Percentiles rank a stretch among this genome's conserved stretches.
These are phyloP conservation scores for Ischnus inquisitorius DNA, from an alignment of 2,888 invertebrate species.

Conservation along the genomic window DNA sequence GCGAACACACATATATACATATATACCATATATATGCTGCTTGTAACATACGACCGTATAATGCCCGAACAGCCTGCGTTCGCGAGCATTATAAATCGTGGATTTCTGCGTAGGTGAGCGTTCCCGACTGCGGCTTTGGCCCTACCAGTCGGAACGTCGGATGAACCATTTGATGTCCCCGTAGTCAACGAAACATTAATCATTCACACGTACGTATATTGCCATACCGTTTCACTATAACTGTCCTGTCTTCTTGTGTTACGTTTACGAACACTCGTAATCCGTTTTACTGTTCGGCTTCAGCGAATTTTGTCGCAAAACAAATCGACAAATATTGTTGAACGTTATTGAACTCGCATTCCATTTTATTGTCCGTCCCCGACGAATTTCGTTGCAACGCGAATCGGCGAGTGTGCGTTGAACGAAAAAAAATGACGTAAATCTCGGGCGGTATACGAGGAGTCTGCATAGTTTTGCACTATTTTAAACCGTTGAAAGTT, in stretches of 20 bases:
- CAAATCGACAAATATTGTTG: constrained; percentile 8
- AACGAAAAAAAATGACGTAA: no score
- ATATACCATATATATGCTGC: neutral
- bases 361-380: no score
- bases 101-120: constrained; percentile 77
- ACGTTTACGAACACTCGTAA: neutral
- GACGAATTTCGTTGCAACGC: no score
- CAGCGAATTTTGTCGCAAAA: neutral
- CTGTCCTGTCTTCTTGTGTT: neutral
- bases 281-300: neutral
- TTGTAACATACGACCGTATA: constrained; percentile 56
- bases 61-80: constrained; percentile 64
- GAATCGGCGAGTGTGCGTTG: no score
- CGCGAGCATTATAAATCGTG: constrained; percentile 77
- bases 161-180: constrained; percentile 50
- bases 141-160: constrained; percentile 54
- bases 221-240: neutral
- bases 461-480: constrained; percentile 4
- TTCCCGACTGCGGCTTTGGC: constrained; percentile 49
- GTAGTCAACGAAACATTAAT: constrained; percentile 38
- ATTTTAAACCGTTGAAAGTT: constrained; percentile 1
- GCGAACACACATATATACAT: constrained; percentile 11
- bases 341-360: neutral
- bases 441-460: neutral
- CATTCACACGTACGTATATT: constrained; percentile 14